Evolutionary conservation across 2,113 vertebrate species (phyloP).

Genomic region (Callocephalon fimbriatum): DNA sequence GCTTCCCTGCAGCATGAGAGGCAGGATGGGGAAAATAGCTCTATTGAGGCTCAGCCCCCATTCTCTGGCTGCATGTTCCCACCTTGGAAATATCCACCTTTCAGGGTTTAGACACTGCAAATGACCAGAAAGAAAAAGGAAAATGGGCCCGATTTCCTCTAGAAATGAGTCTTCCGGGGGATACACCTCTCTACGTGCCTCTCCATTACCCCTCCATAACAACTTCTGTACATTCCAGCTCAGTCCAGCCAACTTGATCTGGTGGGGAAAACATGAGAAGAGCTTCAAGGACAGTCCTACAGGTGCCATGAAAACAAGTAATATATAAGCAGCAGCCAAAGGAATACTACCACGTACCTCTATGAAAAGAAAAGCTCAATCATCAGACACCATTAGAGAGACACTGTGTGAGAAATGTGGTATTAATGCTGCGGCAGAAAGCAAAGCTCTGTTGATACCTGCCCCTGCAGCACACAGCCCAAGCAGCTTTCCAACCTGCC

Average conservation of each 20-base stretch:
- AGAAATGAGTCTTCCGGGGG: not conserved
- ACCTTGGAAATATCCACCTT: not conserved
- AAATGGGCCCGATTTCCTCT: rapidly evolving
- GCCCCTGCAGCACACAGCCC: not conserved
- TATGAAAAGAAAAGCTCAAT: not conserved
- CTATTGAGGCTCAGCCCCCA: not conserved
- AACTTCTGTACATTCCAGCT: not conserved
- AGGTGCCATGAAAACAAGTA: not conserved
- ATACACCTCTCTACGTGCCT: rapidly evolving
- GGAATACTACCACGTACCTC: not conserved
- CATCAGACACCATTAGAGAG: not conserved
- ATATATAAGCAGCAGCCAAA: not conserved
- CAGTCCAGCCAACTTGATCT: not conserved
- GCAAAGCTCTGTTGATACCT: not conserved
- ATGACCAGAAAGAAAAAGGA: not conserved
- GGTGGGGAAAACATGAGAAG: not conserved
- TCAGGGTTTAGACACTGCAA: not conserved
- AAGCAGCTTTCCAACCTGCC: not conserved
- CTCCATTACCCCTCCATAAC: rapidly evolving
- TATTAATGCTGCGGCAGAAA: not conserved
- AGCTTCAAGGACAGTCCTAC: not conserved
- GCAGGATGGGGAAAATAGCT: rapidly evolving
- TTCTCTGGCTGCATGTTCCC: not conserved
- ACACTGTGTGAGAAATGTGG: not conserved
- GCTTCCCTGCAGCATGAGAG: not conserved